phyloP scores from a whole-genome alignment of 1,140 invertebrate species.

The Drosophila lacertosa region DNA sequence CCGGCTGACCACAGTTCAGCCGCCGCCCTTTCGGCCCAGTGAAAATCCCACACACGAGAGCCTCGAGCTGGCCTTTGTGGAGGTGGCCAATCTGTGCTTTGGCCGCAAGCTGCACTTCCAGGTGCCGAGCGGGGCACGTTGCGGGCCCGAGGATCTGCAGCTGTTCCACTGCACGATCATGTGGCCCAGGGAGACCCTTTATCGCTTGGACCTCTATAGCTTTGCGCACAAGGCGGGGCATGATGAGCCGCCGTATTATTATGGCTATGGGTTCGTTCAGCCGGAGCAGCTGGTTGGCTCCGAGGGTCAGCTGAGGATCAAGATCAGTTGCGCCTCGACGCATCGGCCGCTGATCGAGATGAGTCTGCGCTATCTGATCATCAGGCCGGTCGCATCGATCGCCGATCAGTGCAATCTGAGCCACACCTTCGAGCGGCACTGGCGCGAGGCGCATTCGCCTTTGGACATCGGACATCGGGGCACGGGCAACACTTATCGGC shows the following conservation, averaged over 20 bases:
- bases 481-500: constrained; percentile 44
- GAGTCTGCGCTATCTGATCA: constrained; percentile 46
- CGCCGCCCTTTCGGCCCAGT: not conserved
- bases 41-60: constrained; percentile 84
- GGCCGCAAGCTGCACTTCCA: constrained; percentile 33
- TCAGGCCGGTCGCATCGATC: constrained; percentile 26
- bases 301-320: constrained; percentile 45
- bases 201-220: constrained; percentile 59
- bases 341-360: constrained; percentile 64
- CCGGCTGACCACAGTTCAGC: not conserved
- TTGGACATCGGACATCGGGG: constrained; percentile 63
- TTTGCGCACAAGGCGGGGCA: constrained; percentile 33
- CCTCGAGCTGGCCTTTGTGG: constrained; percentile 34
- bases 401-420: constrained; percentile 37
- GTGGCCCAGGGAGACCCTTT: constrained; percentile 32
- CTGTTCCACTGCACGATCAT: constrained; percentile 61
- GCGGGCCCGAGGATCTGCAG: constrained; percentile 52
- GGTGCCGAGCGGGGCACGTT: constrained; percentile 42
- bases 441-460: constrained; percentile 18
- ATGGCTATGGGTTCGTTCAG: constrained; percentile 56
- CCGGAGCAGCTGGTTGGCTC: constrained; percentile 37
- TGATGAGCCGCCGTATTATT: constrained; percentile 65
- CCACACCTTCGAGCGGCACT: constrained; percentile 38
- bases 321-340: constrained; percentile 64
- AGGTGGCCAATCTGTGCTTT: constrained; percentile 57